Evolutionary conservation across 1,140 invertebrate species (phyloP), one percentile per base, ranked within the genome.

Genomic region (Brachionus sp.): DNA sequence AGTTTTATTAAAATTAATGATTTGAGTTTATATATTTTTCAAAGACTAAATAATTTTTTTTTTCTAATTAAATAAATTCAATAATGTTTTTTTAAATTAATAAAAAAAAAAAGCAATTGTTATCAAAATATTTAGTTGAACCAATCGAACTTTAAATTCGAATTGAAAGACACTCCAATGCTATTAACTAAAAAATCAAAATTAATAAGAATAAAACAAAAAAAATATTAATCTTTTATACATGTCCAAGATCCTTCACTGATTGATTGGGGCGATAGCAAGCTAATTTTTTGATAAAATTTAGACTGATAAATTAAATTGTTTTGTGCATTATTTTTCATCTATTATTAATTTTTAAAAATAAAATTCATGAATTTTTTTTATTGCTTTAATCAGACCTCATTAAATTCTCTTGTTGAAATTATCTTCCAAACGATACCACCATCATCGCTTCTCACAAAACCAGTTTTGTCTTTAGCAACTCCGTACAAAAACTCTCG

Each of bases 391-490:
- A 23, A 46, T n/a, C 35, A 16, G 7, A 80, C 77, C 13, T 16
- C 29, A 33, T 66, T 57, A 66, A 57, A 80, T 25, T 80, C 77
- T 7, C 29, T 57, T 19, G 23, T 13, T 7, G 77, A 80, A 53
- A 80, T 19, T 7, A 50, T 39, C 10, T 66, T 42, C 78, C 78
- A 82, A 13, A 23, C 33, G 44, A 82, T 10, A n/a, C 78, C 78
- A 39, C 33, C 25, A 82, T 82, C 78, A 66, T 82, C 66, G n/a
- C 78, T 82, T 66, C 78, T 46, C 10, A 82, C 78, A 35, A 44
- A 66, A 5, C 10, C 37, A 33, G 10, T 35, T 39, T 66, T 66
- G 35, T 82, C 62, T 33, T 68, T 64, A n/a, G 19, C 35, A 66
- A 66, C 13, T 46, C 78, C 78, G 19, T 82, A 82, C 19, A 82